Conservation (phyloP, 2,113 vertebrate species). For the Gopherus flavomarginatus region DNA sequence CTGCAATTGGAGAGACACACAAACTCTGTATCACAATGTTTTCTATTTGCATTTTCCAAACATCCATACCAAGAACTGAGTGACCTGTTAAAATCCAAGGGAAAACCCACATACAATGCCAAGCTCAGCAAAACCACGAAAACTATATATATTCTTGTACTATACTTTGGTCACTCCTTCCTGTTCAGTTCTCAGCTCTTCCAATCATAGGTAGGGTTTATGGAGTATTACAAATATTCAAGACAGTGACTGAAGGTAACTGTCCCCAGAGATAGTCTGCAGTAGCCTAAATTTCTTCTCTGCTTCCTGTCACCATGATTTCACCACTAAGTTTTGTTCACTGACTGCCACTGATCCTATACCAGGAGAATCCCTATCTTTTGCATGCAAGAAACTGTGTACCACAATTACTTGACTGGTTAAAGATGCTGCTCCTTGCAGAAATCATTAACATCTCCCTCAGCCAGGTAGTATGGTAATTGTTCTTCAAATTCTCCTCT, state of each 20-base stretch:
- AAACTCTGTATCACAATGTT: neutral
- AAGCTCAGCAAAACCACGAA: neutral
- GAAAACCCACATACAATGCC: neutral
- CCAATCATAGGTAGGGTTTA: neutral
- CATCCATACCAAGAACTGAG: neutral
- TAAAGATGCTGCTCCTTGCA: neutral
- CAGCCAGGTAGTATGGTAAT: neutral
- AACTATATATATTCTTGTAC: neutral
- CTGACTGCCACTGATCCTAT: too few species aligned
- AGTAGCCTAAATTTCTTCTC: neutral
- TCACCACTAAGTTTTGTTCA: neutral
- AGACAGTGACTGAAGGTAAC: neutral
- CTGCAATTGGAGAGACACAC: neutral
- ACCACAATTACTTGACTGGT: neutral
- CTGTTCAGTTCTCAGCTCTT: neutral
- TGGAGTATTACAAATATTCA: accelerated
- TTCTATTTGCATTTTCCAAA: neutral
- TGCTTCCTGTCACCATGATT: accelerated
- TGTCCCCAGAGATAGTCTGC: neutral
- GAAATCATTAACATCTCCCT: neutral
- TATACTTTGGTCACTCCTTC: neutral
- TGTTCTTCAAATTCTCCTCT: neutral
- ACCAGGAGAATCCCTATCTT: neutral
- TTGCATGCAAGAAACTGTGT: accelerated
- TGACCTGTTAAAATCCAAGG: neutral